Evolutionary conservation across 2,113 vertebrate species (phyloP).

Genomic region (Sebastes schlegelii): DNA sequence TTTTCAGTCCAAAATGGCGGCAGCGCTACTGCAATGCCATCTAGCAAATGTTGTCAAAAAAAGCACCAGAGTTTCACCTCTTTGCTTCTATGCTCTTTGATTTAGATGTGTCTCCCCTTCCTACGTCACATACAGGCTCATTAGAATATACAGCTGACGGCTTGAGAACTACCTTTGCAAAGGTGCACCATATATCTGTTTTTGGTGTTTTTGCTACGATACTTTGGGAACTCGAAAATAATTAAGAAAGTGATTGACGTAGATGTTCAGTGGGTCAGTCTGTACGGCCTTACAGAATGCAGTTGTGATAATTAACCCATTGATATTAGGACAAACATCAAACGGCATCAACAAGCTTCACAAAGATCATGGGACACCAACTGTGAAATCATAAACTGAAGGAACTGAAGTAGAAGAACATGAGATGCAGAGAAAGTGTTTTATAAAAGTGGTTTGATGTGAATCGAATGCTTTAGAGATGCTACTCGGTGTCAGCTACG

Average conservation of each 20-base stretch:
- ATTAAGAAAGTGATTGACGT: not conserved
- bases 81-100: too few species aligned
- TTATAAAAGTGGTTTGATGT: not conserved
- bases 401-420: not conserved
- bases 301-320: not conserved
- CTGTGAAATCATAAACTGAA: not conserved
- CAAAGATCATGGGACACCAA: not conserved
- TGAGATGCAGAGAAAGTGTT: not conserved
- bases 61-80: too few species aligned
- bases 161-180: too few species aligned
- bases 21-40: too few species aligned
- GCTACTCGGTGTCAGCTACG: not conserved
- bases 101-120: too few species aligned
- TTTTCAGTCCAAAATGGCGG: too few species aligned
- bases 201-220: not conserved
- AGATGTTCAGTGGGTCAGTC: not conserved
- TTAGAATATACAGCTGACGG: too few species aligned
- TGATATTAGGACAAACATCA: not conserved
- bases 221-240: not conserved
- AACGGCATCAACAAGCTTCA: not conserved
- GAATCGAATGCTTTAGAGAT: not conserved
- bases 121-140: too few species aligned
- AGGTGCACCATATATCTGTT: too few species aligned
- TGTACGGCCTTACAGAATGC: not conserved
- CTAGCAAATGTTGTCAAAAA: too few species aligned